Percentiles rank a stretch among this genome's conserved stretches.
These are phyloP conservation scores for Patiria pectinifera DNA, from an alignment of 53 echinoderm and acorn worm genomes.

Conservation along the genomic window DNA sequence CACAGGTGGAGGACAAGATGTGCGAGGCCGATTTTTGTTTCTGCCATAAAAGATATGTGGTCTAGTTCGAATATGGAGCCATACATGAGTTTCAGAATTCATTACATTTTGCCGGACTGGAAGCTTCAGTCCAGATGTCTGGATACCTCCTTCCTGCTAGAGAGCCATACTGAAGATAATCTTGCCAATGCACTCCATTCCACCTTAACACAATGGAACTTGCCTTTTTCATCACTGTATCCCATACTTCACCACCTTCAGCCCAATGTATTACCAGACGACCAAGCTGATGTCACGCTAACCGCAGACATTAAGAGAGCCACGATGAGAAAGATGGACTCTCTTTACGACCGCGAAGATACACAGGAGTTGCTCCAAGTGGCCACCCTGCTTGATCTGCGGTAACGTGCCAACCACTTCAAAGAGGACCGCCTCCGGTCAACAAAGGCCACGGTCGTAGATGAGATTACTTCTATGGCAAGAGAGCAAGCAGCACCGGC, in stretches of 20 bases:
- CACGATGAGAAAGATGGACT: not conserved
- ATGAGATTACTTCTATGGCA: not conserved
- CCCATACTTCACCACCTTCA: no score
- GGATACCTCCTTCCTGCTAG: conserved; percentile 24
- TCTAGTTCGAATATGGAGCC: conserved; percentile 53
- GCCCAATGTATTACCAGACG: no score
- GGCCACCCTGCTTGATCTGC: conserved; percentile 51
- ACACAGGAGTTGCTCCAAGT: conserved; percentile 1
- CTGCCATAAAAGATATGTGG: conserved; percentile 55
- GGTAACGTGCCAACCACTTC: conserved; percentile 18
- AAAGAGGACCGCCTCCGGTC: not conserved
- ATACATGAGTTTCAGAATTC: conserved; percentile 61
- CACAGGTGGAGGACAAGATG: no score
- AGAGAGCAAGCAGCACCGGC: not conserved
- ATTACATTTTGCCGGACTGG: conserved; percentile 56
- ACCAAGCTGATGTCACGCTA: no score
- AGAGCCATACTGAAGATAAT: conserved; percentile 36
- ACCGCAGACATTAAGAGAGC: not conserved
- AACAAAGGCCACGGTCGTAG: not conserved
- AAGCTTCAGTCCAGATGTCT: conserved; percentile 34
- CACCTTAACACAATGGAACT: conserved; percentile 46
- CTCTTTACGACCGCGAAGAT: not conserved
- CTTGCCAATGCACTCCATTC: not conserved
- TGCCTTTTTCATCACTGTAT: no score
- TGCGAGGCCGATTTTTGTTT: not conserved